A percentile compares a stretch with the other conserved stretches of the same genome.
These are phyloP conservation scores for Cheilosia variabilis DNA, from an alignment of 2,888 invertebrate species.

Conservation along the genomic window DNA sequence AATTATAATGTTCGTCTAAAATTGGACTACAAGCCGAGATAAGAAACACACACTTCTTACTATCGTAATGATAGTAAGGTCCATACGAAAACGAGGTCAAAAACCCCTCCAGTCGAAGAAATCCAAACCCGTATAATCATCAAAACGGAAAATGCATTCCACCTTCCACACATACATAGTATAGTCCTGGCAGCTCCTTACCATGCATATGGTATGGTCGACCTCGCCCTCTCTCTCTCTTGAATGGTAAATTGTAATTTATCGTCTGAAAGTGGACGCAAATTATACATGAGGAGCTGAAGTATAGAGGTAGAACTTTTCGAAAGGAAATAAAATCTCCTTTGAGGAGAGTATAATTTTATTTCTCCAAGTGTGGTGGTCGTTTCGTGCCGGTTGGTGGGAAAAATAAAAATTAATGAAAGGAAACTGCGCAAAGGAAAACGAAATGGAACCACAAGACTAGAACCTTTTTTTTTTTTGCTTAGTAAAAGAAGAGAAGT, in stretches of 20 bases:
- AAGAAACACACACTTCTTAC: constrained; percentile 62
- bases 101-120: constrained; percentile 18
- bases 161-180: neutral
- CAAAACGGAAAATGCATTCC: constrained; percentile 51
- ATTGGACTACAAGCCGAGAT: constrained; percentile 63
- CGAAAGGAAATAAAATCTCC: constrained; percentile 34
- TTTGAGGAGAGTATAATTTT: constrained; percentile 15
- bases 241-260: constrained; percentile 66
- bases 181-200: constrained; percentile 22
- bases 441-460: neutral
- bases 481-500: constrained; percentile 22
- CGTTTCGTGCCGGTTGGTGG: neutral
- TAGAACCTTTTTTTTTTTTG: constrained; percentile 5
- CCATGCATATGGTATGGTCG: constrained; percentile 59
- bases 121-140: constrained; percentile 52
- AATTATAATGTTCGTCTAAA: constrained; percentile 59
- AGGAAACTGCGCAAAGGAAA: constrained; percentile 7
- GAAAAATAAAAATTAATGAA: constrained; percentile 9
- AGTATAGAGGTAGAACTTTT: constrained; percentile 14
- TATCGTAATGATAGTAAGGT: neutral
- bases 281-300: constrained; percentile 57
- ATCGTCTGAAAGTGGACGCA: constrained; percentile 65
- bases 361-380: constrained; percentile 31
- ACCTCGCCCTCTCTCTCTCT: constrained; percentile 4
- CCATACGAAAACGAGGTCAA: constrained; percentile 40